phyloP scores from a whole-genome alignment of 92 coral and sea anemone species.

The Siderastrea radians region DNA sequence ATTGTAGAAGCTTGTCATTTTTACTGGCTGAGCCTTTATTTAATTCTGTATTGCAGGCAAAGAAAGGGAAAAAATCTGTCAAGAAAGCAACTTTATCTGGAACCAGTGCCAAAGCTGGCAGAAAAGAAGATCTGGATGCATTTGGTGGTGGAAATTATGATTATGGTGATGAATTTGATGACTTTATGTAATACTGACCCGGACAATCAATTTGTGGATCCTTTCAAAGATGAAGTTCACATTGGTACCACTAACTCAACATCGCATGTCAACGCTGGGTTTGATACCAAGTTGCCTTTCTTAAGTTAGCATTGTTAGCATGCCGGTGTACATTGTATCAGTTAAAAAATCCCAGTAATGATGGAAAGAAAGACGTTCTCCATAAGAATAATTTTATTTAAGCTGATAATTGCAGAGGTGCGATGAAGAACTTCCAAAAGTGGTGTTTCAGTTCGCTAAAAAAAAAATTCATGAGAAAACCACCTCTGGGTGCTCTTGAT shows the following conservation, averaged over 20 bases:
- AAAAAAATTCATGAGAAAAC: not conserved
- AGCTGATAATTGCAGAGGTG: not conserved
- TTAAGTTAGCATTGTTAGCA: not conserved
- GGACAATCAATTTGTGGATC: not conserved
- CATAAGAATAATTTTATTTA: not conserved
- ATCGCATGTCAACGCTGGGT: not conserved
- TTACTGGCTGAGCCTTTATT: not conserved
- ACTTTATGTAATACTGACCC: constrained; percentile 76
- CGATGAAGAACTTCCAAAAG: not conserved
- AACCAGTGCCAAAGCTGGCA: constrained; percentile 79
- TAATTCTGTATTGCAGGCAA: constrained; percentile 45
- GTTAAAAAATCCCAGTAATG: too few species aligned
- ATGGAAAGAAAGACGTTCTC: not conserved
- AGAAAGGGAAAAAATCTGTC: constrained; percentile 77
- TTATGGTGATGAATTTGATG: constrained; percentile 90
- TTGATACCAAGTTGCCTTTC: not conserved
- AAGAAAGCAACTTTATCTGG: constrained; percentile 93
- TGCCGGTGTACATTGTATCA: not conserved
- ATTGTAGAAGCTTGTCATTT: too few species aligned
- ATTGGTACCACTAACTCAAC: not conserved
- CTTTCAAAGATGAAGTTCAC: not conserved
- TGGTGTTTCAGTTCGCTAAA: not conserved
- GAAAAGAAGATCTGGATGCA: constrained; percentile 90
- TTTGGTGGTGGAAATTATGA: constrained; percentile 71
- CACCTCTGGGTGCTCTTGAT: not conserved